These are phyloP conservation scores for Caenorhabditis sp. DNA, from an alignment of 2,888 invertebrate genomes.

Conservation along the genomic window DNA sequence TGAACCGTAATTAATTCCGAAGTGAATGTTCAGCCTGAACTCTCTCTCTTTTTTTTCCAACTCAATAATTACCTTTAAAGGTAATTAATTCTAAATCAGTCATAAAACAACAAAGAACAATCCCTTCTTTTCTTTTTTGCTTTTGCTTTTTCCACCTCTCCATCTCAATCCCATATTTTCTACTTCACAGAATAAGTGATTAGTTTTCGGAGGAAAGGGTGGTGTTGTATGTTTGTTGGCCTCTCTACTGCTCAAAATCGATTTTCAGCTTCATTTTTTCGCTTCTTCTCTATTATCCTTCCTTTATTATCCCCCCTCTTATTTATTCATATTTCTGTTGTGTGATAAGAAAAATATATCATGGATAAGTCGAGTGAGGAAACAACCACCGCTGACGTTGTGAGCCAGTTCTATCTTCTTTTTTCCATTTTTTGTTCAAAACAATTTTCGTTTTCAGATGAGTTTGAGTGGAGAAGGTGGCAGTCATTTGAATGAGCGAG, in stretches of 20 bases:
- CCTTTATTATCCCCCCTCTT: constrained; percentile 6
- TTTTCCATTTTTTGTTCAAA: constrained; percentile 15
- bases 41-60: no score
- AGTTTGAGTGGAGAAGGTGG: constrained; percentile 14
- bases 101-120: not conserved
- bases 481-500: constrained; percentile 36
- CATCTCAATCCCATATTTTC: not conserved
- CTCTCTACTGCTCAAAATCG: not conserved
- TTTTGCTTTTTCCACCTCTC: not conserved
- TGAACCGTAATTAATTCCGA: no score
- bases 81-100: no score
- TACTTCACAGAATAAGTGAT: not conserved
- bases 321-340: not conserved
- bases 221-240: not conserved
- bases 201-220: not conserved
- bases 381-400: not conserved
- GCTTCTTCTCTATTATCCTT: not conserved
- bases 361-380: not conserved
- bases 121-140: not conserved
- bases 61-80: no score
- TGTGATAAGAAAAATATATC: not conserved
- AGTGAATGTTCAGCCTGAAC: no score
- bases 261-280: constrained; percentile 1
- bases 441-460: constrained; percentile 12
- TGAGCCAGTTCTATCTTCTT: not conserved